Base-by-base conservation (phyloP, 2,113 vertebrate species). In the Scopus umbretta region DNA sequence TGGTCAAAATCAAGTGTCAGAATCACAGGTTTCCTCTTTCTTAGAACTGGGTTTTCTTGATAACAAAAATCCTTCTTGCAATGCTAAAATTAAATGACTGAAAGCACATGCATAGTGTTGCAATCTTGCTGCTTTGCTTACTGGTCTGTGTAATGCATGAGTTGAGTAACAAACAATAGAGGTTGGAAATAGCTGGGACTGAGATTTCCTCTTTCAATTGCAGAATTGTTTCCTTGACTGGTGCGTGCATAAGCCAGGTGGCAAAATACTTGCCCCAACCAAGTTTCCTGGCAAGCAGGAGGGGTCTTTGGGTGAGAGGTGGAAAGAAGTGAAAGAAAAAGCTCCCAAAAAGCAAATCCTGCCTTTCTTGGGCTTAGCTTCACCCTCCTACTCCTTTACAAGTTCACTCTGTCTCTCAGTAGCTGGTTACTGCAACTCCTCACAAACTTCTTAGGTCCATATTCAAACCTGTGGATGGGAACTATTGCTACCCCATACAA, bases 11-110 rank as follows among this genome's bases (percentile, higher is more conserved):
- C 74, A 90, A 95, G 86, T 59, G 80, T 86, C 86, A 96, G 50
- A 89, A 92, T 82, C 94, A 94, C 80, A 94, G 91, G 71, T 96
- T 98, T 98, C 97, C 96, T 97, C 96, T 96, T 97, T 97, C 90
- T 96, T 85, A 84, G 91, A 97, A 97, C 81, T 94, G 62, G 27
- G 65, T 59, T 96, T 96, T 96, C 76, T 95, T 2, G 71, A 50
- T 91, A 95, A 62, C 91, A 76, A 84, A 70, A 66, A 88, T 96
- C 80, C 56, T 82, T 91, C 87, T 96, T 89, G 78, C 74, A 82
- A 55, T 52, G 93, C 97, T 98, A 97, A 97, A 98, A 98, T 98
- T 96, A 98, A 97, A 74, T 93, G 90, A 96, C 92, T 92, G 90
- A 96, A 92, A 95, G 90, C 94, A 96, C 91, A 97, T 95, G 93